Evolutionary conservation across 1,140 invertebrate genomes (phyloP).

Genomic region (Drosophila serrata): DNA sequence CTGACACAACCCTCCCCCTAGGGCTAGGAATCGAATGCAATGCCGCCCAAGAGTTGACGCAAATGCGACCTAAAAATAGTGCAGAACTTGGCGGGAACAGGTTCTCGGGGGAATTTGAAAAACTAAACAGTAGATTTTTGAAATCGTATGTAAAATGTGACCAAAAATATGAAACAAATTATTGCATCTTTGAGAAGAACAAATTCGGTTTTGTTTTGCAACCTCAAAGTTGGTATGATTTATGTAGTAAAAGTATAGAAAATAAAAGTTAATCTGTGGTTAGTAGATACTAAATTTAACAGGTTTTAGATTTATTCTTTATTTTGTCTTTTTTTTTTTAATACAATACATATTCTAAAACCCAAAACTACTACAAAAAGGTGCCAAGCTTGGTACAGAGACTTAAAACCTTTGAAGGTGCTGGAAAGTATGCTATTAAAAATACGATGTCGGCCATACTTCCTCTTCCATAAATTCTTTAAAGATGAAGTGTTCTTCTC

Average conservation of each 20-base stretch:
- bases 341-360: too few species aligned
- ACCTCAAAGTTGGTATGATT: too few species aligned
- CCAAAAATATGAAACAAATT: neutral
- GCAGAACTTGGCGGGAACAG: neutral
- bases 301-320: rapidly evolving
- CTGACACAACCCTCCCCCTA: constrained; percentile 13
- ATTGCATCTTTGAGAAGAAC: rapidly evolving
- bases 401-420: neutral
- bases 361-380: neutral
- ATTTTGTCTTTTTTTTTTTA: too few species aligned
- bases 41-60: constrained; percentile 14
- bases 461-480: neutral
- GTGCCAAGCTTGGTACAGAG: neutral
- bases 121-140: too few species aligned
- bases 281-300: too few species aligned
- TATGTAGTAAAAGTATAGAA: too few species aligned
- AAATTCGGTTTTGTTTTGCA: neutral
- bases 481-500: too few species aligned
- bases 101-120: neutral
- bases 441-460: neutral
- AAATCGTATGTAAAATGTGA: too few species aligned
- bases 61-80: constrained; percentile 16
- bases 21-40: constrained; percentile 6
- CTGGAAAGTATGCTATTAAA: neutral
- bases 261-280: too few species aligned